Evolutionary conservation across 2,797 vertebrate species (phyloP).

Genomic region (Columba guinea): DNA sequence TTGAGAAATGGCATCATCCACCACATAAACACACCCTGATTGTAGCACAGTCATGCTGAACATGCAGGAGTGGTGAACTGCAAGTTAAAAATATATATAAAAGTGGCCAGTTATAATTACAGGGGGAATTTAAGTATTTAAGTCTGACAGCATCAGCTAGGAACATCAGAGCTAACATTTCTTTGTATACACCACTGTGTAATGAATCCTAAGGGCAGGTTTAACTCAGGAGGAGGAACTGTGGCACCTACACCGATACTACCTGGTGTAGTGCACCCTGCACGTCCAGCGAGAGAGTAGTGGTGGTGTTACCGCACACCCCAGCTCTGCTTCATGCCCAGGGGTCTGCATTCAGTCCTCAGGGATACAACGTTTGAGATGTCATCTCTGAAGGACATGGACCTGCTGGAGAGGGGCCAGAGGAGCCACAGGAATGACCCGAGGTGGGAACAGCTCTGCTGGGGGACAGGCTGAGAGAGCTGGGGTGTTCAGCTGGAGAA

Average conservation of each 20-base stretch:
- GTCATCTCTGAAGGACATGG: too few species aligned
- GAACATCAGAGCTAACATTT: not conserved
- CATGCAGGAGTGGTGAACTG: not conserved
- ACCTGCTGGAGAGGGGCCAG: too few species aligned
- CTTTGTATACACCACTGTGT: not conserved
- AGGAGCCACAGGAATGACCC: too few species aligned
- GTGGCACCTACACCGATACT: not conserved
- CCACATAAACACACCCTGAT: not conserved
- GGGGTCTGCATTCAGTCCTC: not conserved
- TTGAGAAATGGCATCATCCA: not conserved
- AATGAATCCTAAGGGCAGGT: not conserved
- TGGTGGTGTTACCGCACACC: not conserved
- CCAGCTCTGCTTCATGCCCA: not conserved
- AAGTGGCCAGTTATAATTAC: not conserved
- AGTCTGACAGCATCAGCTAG: not conserved
- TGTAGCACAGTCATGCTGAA: not conserved
- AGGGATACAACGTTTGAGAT: not conserved
- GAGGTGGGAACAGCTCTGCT: too few species aligned
- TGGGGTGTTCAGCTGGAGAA: too few species aligned
- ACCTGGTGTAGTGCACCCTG: fast-evolving
- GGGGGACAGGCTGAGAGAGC: too few species aligned
- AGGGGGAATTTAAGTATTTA: not conserved
- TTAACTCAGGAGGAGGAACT: not conserved
- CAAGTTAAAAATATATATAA: not conserved
- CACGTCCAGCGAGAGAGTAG: not conserved